phyloP scores from a whole-genome alignment of 1,140 invertebrate species.

The Ganaspis sp. region DNA sequence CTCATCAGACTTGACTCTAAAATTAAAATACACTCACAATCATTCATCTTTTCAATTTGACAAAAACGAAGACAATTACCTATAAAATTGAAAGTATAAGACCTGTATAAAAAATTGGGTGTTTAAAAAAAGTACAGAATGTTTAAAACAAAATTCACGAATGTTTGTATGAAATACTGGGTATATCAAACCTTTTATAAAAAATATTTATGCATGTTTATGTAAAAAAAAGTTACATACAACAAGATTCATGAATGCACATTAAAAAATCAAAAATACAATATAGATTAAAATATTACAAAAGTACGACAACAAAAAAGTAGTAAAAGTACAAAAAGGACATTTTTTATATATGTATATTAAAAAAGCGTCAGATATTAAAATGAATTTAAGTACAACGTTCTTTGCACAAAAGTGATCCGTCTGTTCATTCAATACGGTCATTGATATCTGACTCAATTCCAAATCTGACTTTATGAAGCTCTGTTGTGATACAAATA shows the following conservation, averaged over 20 bases:
- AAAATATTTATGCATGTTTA: too few species aligned
- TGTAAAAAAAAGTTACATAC: too few species aligned
- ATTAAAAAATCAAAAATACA: too few species aligned
- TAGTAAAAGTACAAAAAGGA: neutral
- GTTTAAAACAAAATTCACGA: too few species aligned
- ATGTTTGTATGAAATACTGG: too few species aligned
- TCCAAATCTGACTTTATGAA: slow-evolving; percentile 25
- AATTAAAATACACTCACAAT: neutral
- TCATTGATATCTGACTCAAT: neutral
- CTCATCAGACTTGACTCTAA: slow-evolving; percentile 3
- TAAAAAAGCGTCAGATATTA: neutral
- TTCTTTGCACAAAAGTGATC: neutral
- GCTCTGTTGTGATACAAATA: slow-evolving; percentile 19
- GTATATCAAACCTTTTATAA: too few species aligned
- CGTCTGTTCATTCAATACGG: neutral
- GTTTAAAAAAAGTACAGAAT: too few species aligned
- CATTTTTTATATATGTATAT: neutral
- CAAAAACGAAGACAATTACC: neutral
- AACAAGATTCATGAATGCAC: too few species aligned
- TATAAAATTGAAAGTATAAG: neutral
- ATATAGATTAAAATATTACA: too few species aligned
- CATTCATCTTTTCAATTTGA: neutral
- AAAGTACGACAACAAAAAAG: too few species aligned
- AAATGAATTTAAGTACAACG: neutral
- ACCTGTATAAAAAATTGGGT: too few species aligned